Evolutionary conservation across 2,797 vertebrate species (phyloP), one percentile per base, ranked within the genome.

Genomic region (Danio jaintianensis): DNA sequence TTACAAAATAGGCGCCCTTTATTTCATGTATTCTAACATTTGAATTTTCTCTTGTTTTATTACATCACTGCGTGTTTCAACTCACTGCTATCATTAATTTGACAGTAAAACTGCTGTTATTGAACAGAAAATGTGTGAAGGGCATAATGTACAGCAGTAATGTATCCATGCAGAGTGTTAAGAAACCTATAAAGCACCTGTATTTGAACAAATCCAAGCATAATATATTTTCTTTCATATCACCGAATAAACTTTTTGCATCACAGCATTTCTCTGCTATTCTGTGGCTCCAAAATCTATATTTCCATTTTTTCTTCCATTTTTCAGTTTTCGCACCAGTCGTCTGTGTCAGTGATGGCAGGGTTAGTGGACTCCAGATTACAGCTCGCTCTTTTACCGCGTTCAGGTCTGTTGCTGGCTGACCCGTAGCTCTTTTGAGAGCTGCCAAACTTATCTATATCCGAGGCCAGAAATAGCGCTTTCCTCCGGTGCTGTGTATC

Each of bases 391-490:
- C 48, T 81, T 75, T 43, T 67, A 62, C 64, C 62, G 64, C 13
- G 61, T 78, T 47, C 40, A 72, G 67, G 52, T 42, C 62, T 15
- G 61, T 36, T 40, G 61, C 62, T 78, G 62, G 53, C 53, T 70
- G 75, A 79, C 76, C 74, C 80, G 63, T 66, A 89, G 87, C 89
- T 88, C 89, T 45, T 36, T 78, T 82, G 71, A 85, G 87, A 79
- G 75, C 69, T 85, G 86, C 84, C 85, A 85, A 52, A 87, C 90
- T 90, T 90, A 93, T 93, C 93, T 92, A 81, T 89, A 88, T 67
- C 79, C 88, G 86, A 77, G 75, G 83, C 87, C 92, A 86, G 86
- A 93, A 93, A 94, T 93, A 93, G 89, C 69, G 71, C 77, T 40
- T 72, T 64, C 71, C 75, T 68, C 47, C 75, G 74, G 69, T 70